Evolutionary conservation across 2,113 vertebrate species (phyloP).

Genomic region (Chloropsis cyanopogon): DNA sequence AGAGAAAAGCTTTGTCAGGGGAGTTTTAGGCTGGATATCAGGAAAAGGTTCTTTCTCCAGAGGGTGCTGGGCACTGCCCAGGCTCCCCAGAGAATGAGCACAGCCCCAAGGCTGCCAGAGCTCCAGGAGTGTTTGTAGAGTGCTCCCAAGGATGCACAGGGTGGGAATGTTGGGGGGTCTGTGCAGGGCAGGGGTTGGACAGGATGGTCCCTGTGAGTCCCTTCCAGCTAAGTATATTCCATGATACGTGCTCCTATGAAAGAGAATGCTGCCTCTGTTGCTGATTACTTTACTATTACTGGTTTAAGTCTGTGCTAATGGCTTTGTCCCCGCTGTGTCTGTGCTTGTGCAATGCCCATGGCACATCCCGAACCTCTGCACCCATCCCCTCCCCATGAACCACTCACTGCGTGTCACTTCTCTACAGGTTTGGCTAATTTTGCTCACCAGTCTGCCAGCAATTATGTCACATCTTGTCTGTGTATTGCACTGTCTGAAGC

Average conservation of each 20-base stretch:
- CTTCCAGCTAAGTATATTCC: background rate
- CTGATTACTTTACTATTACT: background rate
- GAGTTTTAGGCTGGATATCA: fast-evolving
- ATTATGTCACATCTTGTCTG: background rate
- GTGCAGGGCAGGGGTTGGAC: background rate
- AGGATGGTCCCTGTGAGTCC: background rate
- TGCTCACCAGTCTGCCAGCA: background rate
- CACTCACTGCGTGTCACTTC: background rate
- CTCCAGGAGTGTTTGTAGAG: background rate
- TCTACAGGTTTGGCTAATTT: background rate
- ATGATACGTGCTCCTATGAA: background rate
- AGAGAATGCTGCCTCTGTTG: background rate
- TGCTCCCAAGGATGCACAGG: fast-evolving
- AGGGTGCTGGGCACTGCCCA: background rate
- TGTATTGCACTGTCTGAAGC: background rate
- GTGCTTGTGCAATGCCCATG: background rate
- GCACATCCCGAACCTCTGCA: background rate
- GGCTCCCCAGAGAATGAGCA: background rate
- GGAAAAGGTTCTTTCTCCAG: background rate
- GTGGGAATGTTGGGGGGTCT: background rate
- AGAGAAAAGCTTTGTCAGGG: background rate
- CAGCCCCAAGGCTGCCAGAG: background rate
- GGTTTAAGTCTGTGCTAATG: background rate
- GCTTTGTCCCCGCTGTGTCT: background rate
- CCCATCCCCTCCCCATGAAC: background rate